phyloP scores from a whole-genome alignment of 2,113 vertebrate genomes.

The Aegypius monachus region DNA sequence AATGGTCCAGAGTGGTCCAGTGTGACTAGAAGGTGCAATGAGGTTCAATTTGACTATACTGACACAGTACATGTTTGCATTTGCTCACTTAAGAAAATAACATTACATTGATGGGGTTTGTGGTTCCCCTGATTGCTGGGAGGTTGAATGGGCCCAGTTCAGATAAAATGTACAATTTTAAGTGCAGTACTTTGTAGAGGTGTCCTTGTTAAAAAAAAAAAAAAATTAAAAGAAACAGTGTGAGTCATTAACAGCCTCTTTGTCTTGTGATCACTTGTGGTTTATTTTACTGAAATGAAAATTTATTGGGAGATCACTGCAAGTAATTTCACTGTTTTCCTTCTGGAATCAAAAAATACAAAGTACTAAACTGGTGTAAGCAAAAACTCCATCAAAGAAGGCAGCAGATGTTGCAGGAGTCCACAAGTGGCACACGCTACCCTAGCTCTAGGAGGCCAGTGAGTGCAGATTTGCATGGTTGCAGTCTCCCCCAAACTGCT shows the following conservation, averaged over 20 bases:
- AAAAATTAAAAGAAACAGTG: not conserved
- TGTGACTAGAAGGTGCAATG: not conserved
- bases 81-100: not conserved
- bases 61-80: not conserved
- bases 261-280: not conserved
- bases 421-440: not conserved
- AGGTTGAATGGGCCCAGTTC: not conserved
- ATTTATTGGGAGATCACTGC: not conserved
- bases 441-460: not conserved
- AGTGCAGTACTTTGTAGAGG: not conserved
- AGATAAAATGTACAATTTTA: not conserved
- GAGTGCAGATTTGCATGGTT: not conserved
- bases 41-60: not conserved
- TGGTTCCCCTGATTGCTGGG: not conserved
- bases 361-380: not conserved
- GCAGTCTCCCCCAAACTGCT: not conserved
- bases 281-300: not conserved
- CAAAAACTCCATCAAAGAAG: not conserved
- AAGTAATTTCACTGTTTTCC: not conserved
- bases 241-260: not conserved
- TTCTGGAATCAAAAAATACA: not conserved
- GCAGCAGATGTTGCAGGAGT: not conserved
- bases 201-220: not conserved
- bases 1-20: not conserved
- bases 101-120: not conserved